These are phyloP conservation scores for Drosophila setifemur DNA, from an alignment of 1,140 invertebrate genomes.

Conservation along the genomic window DNA sequence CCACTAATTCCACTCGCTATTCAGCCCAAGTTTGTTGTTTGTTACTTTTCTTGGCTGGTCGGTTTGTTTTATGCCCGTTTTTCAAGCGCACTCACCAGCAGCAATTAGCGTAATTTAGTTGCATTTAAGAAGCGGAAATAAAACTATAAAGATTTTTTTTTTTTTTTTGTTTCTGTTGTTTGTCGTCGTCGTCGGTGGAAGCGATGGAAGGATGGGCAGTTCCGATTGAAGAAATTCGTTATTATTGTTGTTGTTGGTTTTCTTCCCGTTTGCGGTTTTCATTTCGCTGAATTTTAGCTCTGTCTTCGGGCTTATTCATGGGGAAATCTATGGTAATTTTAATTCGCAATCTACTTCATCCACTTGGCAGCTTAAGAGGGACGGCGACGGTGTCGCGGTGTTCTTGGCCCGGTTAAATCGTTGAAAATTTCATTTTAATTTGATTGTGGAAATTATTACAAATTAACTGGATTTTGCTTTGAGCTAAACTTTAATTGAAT, in stretches of 20 bases:
- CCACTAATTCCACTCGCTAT: constrained; percentile 13
- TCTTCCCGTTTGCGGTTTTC: constrained; percentile 26
- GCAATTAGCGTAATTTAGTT: constrained; percentile 79
- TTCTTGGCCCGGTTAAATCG: constrained; percentile 1
- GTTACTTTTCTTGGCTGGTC: constrained; percentile 18
- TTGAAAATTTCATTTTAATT: constrained; percentile 18
- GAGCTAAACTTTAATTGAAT: constrained; percentile 69
- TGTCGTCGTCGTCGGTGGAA: too few species aligned
- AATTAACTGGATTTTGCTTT: constrained; percentile 46
- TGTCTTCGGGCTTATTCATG: constrained; percentile 12
- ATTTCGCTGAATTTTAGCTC: background rate
- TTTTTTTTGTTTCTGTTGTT: constrained; percentile 1
- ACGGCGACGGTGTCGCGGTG: background rate
- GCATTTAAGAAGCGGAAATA: constrained; percentile 73
- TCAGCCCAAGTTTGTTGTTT: constrained; percentile 1
- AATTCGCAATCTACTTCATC: constrained; percentile 7
- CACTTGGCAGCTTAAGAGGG: background rate
- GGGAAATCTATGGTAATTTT: constrained; percentile 30
- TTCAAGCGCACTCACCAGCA: constrained; percentile 39
- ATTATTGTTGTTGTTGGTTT: too few species aligned
- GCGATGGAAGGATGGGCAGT: background rate
- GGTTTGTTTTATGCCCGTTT: constrained; percentile 43
- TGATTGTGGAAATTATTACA: constrained; percentile 30
- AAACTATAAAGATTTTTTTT: constrained; percentile 54
- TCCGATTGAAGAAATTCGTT: constrained; percentile 35